Base-by-base conservation (phyloP, 2,888 invertebrate species). In the Phortica okadai region DNA sequence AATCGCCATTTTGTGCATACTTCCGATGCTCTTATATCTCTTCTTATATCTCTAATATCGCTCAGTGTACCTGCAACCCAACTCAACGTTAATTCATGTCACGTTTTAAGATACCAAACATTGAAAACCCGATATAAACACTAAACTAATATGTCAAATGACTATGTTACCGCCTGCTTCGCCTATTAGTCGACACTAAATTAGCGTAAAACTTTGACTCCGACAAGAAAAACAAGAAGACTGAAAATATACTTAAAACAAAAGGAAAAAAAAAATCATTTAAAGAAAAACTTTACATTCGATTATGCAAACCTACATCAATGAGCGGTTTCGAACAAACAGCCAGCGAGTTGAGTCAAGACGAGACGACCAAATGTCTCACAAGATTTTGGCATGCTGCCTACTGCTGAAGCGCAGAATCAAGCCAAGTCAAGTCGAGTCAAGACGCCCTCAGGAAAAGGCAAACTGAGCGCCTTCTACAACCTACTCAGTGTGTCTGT, bases 221-320 rank as follows among this genome's bases (percentile, higher is more conserved):
- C 45, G 73, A 54, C 66, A 75, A 42, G 14, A 76, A 54, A 45
- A 74, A 76, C 54, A 64, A 70, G 59, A 78, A 11, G 75, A 21
- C 6, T 2, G 7, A 7, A 59, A 59, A 59, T 59, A 59, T 6
- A 58, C n/a, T 21, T 79, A 64, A 72, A 74, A 66, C 66, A 75
- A 78, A 33, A 11, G 56, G 42, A 74, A 62, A 70, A 42, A 21
- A 67, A 58, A 69, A 44, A 33, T 50, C 6, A 45, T 41, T 74
- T 62, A 66, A 69, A 10, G n/a, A 67, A 67, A 70, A 66, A 76
- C 67, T 73, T 73, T 72, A 72, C 73, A 72, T 73, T 76, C 66
- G 73, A 73, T 74, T 78, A 66, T 75, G 42, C 75, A 82, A 87
- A 84, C 86, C 88, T 86, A 85, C 85, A 79, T 81, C 85, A 88